phyloP scores from a whole-genome alignment of 2,113 vertebrate genomes.

The Myrmophylax atrothorax region DNA sequence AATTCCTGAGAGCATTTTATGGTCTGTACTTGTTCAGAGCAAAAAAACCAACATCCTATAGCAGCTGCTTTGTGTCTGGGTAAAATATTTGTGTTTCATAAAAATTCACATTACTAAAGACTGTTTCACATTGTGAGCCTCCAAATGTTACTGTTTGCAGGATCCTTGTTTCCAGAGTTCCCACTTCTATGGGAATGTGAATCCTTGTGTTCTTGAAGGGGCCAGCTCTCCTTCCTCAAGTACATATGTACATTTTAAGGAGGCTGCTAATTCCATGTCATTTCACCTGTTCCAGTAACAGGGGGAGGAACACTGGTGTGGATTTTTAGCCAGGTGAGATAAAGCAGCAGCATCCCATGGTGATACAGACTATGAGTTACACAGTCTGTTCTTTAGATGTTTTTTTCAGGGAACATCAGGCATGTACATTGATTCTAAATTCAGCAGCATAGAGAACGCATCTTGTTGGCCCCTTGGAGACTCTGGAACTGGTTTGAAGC shows the following conservation, averaged over 20 bases:
- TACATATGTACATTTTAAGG: rapidly evolving
- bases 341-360: background rate
- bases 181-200: background rate
- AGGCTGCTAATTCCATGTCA: background rate
- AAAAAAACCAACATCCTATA: rapidly evolving
- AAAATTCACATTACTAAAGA: background rate
- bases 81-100: background rate
- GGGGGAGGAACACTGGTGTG: background rate
- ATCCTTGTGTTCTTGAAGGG: background rate
- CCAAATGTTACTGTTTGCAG: background rate
- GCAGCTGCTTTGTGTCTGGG: background rate
- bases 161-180: background rate
- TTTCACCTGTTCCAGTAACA: background rate
- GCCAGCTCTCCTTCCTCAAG: rapidly evolving
- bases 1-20: background rate
- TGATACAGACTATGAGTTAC: background rate
- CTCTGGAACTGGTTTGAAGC: background rate
- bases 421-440: background rate
- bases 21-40: background rate
- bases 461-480: background rate
- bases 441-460: background rate
- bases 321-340: background rate
- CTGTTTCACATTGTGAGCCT: background rate
- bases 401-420: background rate
- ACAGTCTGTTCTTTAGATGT: rapidly evolving